Base-by-base conservation (phyloP, 2,888 invertebrate genomes). In the Melikaiella ostensackeni region DNA sequence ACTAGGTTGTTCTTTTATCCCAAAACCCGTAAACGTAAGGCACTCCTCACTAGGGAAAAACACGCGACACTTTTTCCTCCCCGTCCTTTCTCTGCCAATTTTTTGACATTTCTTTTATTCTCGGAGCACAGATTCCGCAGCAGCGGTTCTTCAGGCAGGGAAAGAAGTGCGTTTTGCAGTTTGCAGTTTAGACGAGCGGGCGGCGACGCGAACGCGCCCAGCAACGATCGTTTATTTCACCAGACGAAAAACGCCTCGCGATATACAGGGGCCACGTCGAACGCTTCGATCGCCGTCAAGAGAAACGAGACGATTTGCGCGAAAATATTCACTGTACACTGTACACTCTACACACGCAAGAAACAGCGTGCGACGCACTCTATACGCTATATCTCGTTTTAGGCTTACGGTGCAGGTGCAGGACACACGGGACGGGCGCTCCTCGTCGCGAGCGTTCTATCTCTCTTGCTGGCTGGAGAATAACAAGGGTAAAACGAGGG, bases 321-420 rank as follows among this genome's bases (percentile, higher is more conserved):
- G 42, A 74, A 74, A 78, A 84, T 78, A 64, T 81, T 76, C 81
- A 80, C 79, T 81, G 55, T 77, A 73, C 84, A 82, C 84, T 80
- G 70, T 55, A 74, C 70, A 64, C 70, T 50, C 50, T 35, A 70
- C 63, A 74, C 50, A 38, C 7, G 11, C 24, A 38, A 55, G 35
- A 3, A 46, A 70, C 74, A 66, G 61, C 70, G 46, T 27, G 76
- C 77, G 77, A 80, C 77, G 77, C 77, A 80, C 78, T 75, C 79
- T 82, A 70, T 77, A 73, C 74, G 79, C 82, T 80, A 46, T 81
- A 79, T 66, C 82, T 80, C 79, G 80, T 82, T 83, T 84, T 85
- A 75, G 77, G 75, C 77, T 82, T 81, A 75, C 77, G 81, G 76
- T 77, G 81, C 83, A 86, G 84, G 84, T 87, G 82, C 79, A 80